Evolutionary conservation across 2,888 invertebrate species (phyloP), one percentile per base, ranked within the genome.

Genomic region (Cephus sareptanus): DNA sequence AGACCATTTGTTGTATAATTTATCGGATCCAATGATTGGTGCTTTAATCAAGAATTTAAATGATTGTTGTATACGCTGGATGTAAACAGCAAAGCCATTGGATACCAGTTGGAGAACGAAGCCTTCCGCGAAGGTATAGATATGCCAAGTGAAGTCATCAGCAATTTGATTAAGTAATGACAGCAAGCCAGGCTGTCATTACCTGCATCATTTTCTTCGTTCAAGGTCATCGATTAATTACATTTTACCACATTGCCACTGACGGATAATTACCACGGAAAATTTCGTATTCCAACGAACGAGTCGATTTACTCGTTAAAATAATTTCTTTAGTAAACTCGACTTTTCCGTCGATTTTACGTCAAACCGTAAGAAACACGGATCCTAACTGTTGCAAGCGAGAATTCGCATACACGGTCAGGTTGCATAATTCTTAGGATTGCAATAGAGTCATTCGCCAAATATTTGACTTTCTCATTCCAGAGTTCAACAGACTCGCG

Each of bases 161-260:
- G 74, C 79, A 81, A 84, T 84, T 86, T 82, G 78, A 85, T 86
- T 84, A 84, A 86, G 77, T 83, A 86, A 83, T 83, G 79, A 75
- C 80, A 77, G 75, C 77, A 76, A 81, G 23, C 73, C 75, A 78
- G 79, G 69, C 30, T 73, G 73, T 73, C 76, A 79, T 80, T 81
- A 79, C 75, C 75, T 75, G 76, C 75, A 81, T 82, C 79, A 79
- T 80, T 82, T 83, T 82, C 81, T 80, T 74, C 75, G 75, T 75
- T 76, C 79, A 81, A 80, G 77, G 81, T 76, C 81, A 75, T 69
- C 69, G 40, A 56, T 56, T 56, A 56, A 56, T 56, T 56, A 56
- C 23, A 23, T 23, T 56, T 56, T 56, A 56, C 23, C 40, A 56
- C 23, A 56, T 56, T 56, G 6, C 23, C 23, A 15, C 23, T 23